Percentiles rank a stretch among this genome's conserved stretches.
Conservation (phyloP, 2,113 vertebrate genomes). For the Rallus limicola region DNA sequence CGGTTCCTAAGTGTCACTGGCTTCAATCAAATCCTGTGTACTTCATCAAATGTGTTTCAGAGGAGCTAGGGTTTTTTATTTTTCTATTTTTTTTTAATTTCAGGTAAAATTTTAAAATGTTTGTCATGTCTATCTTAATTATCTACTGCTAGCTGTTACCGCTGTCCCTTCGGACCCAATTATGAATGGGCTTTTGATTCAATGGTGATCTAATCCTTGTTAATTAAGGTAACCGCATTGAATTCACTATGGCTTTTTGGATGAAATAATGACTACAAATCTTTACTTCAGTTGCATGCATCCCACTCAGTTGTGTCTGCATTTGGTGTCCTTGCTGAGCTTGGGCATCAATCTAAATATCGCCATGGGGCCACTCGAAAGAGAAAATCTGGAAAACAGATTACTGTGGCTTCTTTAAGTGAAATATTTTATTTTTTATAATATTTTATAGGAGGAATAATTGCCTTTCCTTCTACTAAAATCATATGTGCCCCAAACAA, state of each 20-base stretch:
- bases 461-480: slow-evolving; percentile 5
- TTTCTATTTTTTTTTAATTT: neutral
- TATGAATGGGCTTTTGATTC: slow-evolving; percentile 69
- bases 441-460: slow-evolving; percentile 49
- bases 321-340: slow-evolving; percentile 13
- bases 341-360: slow-evolving; percentile 30
- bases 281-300: slow-evolving; percentile 11
- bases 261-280: slow-evolving; percentile 65
- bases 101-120: slow-evolving; percentile 55
- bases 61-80: neutral
- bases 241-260: slow-evolving; percentile 53
- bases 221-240: slow-evolving; percentile 71
- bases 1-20: neutral
- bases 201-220: slow-evolving; percentile 67
- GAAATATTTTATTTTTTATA: slow-evolving; percentile 52
- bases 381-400: slow-evolving; percentile 28
- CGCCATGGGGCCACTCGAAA: slow-evolving; percentile 1
- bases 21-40: neutral
- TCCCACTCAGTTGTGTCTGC: slow-evolving; percentile 12
- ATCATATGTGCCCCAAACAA: slow-evolving; percentile 37
- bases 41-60: neutral
- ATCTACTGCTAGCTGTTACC: slow-evolving; percentile 42
- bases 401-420: slow-evolving; percentile 36
- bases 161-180: slow-evolving; percentile 62
- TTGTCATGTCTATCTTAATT: slow-evolving; percentile 66